Evolutionary conservation across 2,888 invertebrate genomes (phyloP), one percentile per base, ranked within the genome.

Genomic region (Dasysyrphus tricinctus): DNA sequence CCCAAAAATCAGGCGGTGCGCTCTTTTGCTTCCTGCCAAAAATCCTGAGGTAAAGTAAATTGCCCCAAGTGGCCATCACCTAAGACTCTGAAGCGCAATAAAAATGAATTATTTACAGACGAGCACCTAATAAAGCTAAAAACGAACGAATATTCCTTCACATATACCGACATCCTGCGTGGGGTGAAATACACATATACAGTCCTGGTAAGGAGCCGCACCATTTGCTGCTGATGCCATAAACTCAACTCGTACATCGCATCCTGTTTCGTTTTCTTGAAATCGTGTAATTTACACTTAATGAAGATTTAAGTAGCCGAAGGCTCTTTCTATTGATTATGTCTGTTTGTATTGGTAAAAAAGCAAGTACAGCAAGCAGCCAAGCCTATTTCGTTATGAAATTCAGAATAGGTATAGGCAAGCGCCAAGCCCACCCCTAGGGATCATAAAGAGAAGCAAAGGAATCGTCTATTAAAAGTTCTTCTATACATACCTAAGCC

Each of bases 21-120:
- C 47, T 12, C 4, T 39, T n/a, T 4, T 5, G 42, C 14, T 14
- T 63, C 80, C 79, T 72, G 24, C 24, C 24, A 24, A 24, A 24
- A 24, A 24, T 72, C 65, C 72, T 72, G 39, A 80, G 76, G 80
- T 76, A 73, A 76, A 72, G 84, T 57, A 80, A 84, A 84, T 84
- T 80, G 84, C 84, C 84, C 75, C 84, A 84, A 84, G 84, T 84
- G 75, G 76, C 84, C 80, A 84, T 76, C 80, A 80, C 80, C 84
- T 84, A 76, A 44, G 70, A 76, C 65, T 72, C 39, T 29, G 37
- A 67, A 61, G 16, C 61, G 72, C 74, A 80, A 84, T 84, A 84
- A 84, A 80, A 84, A 84, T 76, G 76, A 84, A 84, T 80, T 84
- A 84, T 84, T 84, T 67, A 84, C 84, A 76, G 76, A 69, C 80